Percentiles rank a stretch among this genome's conserved stretches.
Conservation (phyloP, 2,888 invertebrate genomes). For the Quadroppia sp. region DNA sequence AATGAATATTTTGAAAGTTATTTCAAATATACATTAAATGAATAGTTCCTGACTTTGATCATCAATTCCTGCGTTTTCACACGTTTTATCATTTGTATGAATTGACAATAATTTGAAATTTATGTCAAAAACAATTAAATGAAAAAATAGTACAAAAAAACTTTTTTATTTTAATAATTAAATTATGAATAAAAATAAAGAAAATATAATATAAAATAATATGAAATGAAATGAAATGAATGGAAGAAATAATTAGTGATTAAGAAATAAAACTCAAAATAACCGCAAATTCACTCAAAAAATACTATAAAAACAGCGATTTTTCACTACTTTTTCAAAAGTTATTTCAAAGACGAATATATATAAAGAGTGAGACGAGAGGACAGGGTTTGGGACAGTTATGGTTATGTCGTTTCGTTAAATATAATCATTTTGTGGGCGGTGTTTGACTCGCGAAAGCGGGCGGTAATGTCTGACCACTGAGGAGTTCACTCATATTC, state of each 20-base stretch:
- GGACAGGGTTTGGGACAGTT: background rate
- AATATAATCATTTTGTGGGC: background rate
- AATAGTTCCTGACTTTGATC: no score
- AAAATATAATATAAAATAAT: no score
- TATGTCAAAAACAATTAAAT: no score
- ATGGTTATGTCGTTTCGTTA: background rate
- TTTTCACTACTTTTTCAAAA: background rate
- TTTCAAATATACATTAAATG: no score
- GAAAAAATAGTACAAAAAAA: background rate
- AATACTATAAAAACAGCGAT: background rate
- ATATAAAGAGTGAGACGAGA: background rate
- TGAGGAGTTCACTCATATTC: conserved; percentile 37
- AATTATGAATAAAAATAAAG: background rate
- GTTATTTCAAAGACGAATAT: background rate
- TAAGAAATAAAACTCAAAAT: background rate
- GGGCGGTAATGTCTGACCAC: conserved; percentile 21
- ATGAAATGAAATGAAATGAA: background rate
- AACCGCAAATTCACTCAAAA: background rate
- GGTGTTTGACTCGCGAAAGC: conserved; percentile 40
- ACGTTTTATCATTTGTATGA: background rate
- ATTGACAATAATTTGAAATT: no score
- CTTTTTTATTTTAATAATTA: background rate
- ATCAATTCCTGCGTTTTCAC: no score
- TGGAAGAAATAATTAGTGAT: background rate
- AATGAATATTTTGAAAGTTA: no score